These are phyloP conservation scores for Microtus ochrogaster DNA, from an alignment of 2,113 vertebrate genomes.

Conservation along the genomic window DNA sequence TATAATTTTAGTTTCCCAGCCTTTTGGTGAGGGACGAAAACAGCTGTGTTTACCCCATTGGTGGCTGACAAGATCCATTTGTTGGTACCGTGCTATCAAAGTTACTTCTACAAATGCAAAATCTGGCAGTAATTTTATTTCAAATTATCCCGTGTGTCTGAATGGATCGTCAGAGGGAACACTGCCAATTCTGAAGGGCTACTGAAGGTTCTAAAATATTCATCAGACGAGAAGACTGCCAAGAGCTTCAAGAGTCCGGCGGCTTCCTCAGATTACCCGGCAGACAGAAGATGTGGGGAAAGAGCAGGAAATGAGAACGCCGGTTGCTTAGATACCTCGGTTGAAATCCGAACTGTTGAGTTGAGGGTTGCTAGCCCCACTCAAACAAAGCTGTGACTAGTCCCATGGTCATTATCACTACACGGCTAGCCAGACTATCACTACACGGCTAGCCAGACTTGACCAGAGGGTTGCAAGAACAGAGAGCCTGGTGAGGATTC, in stretches of 20 bases:
- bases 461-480: not conserved
- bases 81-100: conserved; percentile 34
- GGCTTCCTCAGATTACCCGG: conserved; percentile 53
- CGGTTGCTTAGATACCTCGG: conserved; percentile 6
- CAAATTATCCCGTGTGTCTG: conserved; percentile 46
- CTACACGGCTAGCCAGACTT: not conserved
- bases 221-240: conserved; percentile 52
- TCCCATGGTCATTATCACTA: not conserved
- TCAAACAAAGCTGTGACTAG: conserved; percentile 1
- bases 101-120: conserved; percentile 64
- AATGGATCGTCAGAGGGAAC: conserved; percentile 36
- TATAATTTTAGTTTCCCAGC: conserved; percentile 50
- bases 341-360: conserved; percentile 41
- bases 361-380: not conserved
- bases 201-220: conserved; percentile 62
- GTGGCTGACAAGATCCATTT: conserved; percentile 60
- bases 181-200: conserved; percentile 53
- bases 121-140: conserved; percentile 57
- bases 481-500: not conserved
- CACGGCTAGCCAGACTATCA: not conserved
- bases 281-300: not conserved
- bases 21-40: conserved; percentile 54
- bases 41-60: conserved; percentile 62
- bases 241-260: conserved; percentile 36
- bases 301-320: not conserved